Base-by-base conservation (phyloP, 2,888 invertebrate species). In the Leptura quadrifasciata region DNA sequence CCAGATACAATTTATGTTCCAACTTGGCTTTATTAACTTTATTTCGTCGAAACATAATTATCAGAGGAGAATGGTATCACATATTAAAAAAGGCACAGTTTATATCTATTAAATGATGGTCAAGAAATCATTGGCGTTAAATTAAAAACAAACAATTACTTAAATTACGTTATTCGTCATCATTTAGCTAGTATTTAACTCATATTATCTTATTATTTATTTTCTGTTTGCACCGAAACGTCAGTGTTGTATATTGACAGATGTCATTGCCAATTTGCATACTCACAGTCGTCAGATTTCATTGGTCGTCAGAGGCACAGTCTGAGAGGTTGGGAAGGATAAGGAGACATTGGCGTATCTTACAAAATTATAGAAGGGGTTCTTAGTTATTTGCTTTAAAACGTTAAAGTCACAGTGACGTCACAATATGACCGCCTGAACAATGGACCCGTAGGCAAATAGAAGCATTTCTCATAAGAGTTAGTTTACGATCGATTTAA, bases 1-100 rank as follows among this genome's bases (percentile, higher is more conserved):
- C 92, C 90, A 92, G 87, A 84, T 92, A 92, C 77, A 92, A 86
- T 87, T 92, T 92, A 85, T 92, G 91, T 84, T 93, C 92, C 63
- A 93, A 88, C 83, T 91, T 91, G 54, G 92, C 90, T 88, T 92
- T 92, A 85, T 91, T 91, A 83, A 92, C 90, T 80, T 87, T 88
- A 75, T 83, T 86, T 79, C 81, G 85, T 72, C 86, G 84, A 84
- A 88, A 89, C 88, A 89, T 87, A 27, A 65, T 54, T 54, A 55
- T 61, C 15, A 65, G 15, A 18, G n/a, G 18, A 67, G 2, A 67
- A 12, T n/a, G 35, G 18, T 69, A 69, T 69, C 69, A 69, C 69
- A 69, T 69, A 6, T 58, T 52, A 69, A 58, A 68, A 58, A 58
- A 58, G 58, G 58, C 69, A 60, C 58, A 69, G 35, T 27, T 57